Evolutionary conservation across 2,113 vertebrate genomes (phyloP), one percentile per base, ranked within the genome.

Genomic region (Dasyornis broadbenti): DNA sequence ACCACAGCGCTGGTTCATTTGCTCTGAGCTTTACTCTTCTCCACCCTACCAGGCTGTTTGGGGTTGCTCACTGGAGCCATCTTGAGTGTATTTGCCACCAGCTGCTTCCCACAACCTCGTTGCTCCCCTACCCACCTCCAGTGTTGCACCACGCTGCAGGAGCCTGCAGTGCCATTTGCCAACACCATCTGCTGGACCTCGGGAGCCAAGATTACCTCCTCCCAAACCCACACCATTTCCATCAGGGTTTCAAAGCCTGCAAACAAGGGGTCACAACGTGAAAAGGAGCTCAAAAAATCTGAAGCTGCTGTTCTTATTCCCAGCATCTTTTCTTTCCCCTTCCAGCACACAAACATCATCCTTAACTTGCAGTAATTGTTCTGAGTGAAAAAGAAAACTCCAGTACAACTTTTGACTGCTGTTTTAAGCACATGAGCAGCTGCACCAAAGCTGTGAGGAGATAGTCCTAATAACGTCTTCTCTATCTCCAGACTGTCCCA

Each of bases 161-260:
- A 92, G 85, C 82, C 89, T 75, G 73, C 64, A 89, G 68, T 92
- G 93, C 92, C 95, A 96, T 97, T 97, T 96, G 97, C 96, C 90
- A 96, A 75, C 63, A 71, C 84, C 86, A 92, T 83, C 94, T 95
- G 91, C 92, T 0, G 5, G 64, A 90, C 89, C 80, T 79, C 35
- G 94, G 30, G 82, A 93, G 80, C 61, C 96, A 82, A 39, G 53
- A 90, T 80, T 69, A 88, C 65, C 97, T 97, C 86, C 78, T 47
- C 20, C 64, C 31, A 49, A 91, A 86, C 75, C 89, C 89, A 79
- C 60, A 44, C 81, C 92, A 40, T 73, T 76, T 84, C 86, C 71
- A 84, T 70, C 47, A 64, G 44, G 68, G 90, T 81, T 86, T 95
- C 91, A 95, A 80, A 95, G 68, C 21, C 21, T 26, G 59, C 71